These are phyloP conservation scores for Lerema accius DNA, from an alignment of 1,140 invertebrate genomes.

Conservation along the genomic window DNA sequence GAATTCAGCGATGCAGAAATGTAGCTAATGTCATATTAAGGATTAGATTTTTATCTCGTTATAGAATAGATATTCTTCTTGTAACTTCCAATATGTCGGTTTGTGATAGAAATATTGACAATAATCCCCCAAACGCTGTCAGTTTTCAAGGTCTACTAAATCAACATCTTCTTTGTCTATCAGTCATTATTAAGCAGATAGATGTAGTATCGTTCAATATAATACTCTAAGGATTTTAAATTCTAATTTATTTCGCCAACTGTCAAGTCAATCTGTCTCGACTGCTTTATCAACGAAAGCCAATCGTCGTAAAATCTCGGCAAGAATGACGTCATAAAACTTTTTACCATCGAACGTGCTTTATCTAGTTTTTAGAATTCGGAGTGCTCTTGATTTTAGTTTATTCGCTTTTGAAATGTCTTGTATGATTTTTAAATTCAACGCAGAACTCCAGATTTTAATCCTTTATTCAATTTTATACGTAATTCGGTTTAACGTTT, in stretches of 20 bases:
- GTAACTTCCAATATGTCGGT: too few species aligned
- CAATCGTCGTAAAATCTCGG: conserved; percentile 21
- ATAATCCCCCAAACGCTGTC: too few species aligned
- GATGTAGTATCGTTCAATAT: not conserved
- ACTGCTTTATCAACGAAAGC: conserved; percentile 11
- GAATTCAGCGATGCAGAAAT: too few species aligned
- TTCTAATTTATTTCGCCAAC: not conserved
- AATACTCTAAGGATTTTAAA: not conserved
- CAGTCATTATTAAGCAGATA: too few species aligned
- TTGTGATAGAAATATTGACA: too few species aligned
- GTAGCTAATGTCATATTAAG: too few species aligned
- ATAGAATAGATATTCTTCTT: too few species aligned
- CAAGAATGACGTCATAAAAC: conserved; percentile 19
- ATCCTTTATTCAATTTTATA: too few species aligned
- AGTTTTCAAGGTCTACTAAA: too few species aligned
- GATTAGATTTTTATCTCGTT: too few species aligned
- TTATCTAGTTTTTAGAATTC: conserved; percentile 26
- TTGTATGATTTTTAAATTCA: not conserved
- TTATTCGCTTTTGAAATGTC: conserved; percentile 11
- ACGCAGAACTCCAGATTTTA: not conserved
- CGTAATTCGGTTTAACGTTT: too few species aligned
- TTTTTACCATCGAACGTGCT: conserved; percentile 24
- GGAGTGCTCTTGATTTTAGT: conserved; percentile 2
- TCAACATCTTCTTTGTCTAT: too few species aligned
- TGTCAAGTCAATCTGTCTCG: conserved; percentile 7